Conservation (phyloP, 53 echinoderm and acorn worm genomes). For the Paracentrotus lividus region DNA sequence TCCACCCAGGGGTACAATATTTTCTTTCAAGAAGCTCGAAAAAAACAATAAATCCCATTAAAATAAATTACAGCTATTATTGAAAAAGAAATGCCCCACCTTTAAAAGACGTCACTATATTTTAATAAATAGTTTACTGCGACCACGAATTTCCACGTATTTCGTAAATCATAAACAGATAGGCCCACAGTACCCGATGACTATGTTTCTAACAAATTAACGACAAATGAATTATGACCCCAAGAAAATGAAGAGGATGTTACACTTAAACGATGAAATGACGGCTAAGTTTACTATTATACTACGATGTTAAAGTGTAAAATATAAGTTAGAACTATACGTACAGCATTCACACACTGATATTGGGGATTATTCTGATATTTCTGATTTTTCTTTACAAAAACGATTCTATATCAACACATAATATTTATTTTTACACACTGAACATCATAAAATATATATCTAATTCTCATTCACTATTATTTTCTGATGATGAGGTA, state of each 20-base stretch:
- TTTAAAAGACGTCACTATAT: neutral
- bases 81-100: neutral
- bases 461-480: no score
- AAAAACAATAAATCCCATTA: neutral
- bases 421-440: no score
- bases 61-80: neutral
- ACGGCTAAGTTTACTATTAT: neutral
- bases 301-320: no score
- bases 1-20: constrained; percentile 21
- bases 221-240: no score
- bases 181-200: neutral
- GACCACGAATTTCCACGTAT: neutral
- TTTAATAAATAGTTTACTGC: neutral
- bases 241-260: neutral
- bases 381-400: no score
- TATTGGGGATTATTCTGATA: no score
- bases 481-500: neutral
- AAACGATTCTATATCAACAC: no score
- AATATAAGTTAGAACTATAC: no score
- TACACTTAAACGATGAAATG: neutral
- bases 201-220: neutral
- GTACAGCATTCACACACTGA: no score
- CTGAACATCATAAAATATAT: no score
- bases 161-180: neutral
- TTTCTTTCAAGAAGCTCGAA: neutral